Base-by-base conservation (phyloP, 2,888 invertebrate genomes). In the Andrena haemorrhoa region DNA sequence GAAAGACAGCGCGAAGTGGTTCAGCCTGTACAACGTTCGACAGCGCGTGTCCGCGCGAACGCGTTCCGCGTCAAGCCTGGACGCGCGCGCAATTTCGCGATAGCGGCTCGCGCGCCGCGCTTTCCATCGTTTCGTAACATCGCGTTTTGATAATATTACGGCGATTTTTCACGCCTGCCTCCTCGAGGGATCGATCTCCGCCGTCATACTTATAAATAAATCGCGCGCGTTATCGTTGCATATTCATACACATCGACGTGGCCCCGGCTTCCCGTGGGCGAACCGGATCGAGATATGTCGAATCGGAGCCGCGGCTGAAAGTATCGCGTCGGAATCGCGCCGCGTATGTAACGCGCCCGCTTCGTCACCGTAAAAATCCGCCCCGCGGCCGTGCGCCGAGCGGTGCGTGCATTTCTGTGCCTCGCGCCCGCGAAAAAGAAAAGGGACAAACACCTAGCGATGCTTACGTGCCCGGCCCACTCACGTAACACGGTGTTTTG, bases 151-250 rank as follows among this genome's bases (percentile, higher is more conserved):
- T 83, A 83, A 83, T 83, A 78, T 82, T 83, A 78, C 26, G 74
- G 61, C 33, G 75, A 86, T 86, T 86, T 86, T 86, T 78, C 87
- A 73, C 75, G 82, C 66, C 72, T 71, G 76, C 81, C 83, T 65
- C 78, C 78, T 76, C 84, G 89, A 88, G 87, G 87, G 86, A 90
- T 86, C 89, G 89, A 89, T 89, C 86, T 81, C 88, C 86, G 41
- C 90, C 91, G 92, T 93, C 93, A 93, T 89, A 88, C 88, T 90
- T 93, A 93, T 93, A 93, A 93, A 93, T 93, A 93, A 93, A 93
- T 92, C 90, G 87, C 80, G 86, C 83, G 76, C 84, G 91, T 90
- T 91, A 92, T 92, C 93, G 91, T 93, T 93, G 93, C 92, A 93
- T 93, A 93, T 93, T 93, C 93, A 93, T 93, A 93, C 85, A 79